Conservation (phyloP, 2,797 vertebrate species). For the Heteromormyrus szaboi region DNA sequence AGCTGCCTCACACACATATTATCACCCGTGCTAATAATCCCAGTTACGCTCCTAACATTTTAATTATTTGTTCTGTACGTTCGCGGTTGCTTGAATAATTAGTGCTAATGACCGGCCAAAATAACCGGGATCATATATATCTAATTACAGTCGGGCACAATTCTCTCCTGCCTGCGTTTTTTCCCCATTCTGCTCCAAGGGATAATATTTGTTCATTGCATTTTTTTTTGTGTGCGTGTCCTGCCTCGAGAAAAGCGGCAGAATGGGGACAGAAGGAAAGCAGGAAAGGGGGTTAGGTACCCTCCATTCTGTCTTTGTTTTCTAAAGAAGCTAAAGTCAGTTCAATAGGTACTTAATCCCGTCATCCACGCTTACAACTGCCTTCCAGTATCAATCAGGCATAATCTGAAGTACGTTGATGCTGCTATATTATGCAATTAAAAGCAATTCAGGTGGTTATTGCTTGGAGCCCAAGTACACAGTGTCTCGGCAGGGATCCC, state of each 20-base stretch:
- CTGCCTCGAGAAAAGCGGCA: conserved; percentile 46
- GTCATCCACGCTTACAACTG: conserved; percentile 90
- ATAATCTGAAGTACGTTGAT: conserved; percentile 82
- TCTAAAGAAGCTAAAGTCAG: conserved; percentile 89
- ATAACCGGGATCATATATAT: conserved; percentile 77
- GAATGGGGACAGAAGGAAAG: conserved; percentile 48
- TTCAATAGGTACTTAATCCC: conserved; percentile 97
- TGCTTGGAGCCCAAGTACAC: conserved; percentile 71
- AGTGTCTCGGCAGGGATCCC: conserved; percentile 65
- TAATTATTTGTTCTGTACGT: conserved; percentile 73
- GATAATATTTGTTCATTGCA: conserved; percentile 81
- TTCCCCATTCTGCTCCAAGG: conserved; percentile 67
- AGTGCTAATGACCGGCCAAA: conserved; percentile 72
- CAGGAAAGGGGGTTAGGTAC: conserved; percentile 68
- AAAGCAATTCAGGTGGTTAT: conserved; percentile 87
- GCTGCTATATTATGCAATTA: conserved; percentile 81
- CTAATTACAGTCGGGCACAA: conserved; percentile 74
- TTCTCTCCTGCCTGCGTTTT: conserved; percentile 53
- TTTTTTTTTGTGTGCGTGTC: conserved; percentile 42
- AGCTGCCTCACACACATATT: conserved; percentile 54
- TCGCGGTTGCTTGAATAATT: conserved; percentile 78
- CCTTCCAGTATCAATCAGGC: conserved; percentile 85
- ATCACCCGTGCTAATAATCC: conserved; percentile 69
- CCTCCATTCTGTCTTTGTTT: conserved; percentile 77
- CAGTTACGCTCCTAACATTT: conserved; percentile 64